Conservation (phyloP, 2,888 invertebrate species). For the Xiphydria camelus region DNA sequence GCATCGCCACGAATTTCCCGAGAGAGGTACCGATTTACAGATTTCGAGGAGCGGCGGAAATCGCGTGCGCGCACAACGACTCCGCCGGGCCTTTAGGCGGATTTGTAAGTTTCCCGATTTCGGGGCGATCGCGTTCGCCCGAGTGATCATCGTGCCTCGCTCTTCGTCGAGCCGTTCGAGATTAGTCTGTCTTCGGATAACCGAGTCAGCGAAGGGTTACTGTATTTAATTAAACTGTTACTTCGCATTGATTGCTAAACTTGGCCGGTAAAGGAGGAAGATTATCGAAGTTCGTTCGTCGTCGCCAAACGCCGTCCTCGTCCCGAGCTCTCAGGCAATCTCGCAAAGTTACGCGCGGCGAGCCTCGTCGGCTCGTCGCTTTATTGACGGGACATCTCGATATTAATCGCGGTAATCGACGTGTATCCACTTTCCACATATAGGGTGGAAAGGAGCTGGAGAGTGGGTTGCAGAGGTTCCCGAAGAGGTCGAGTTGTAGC, state of each 20-base stretch:
- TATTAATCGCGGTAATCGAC: constrained; percentile 1
- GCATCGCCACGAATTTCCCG: too few species aligned
- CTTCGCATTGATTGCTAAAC: constrained; percentile 56
- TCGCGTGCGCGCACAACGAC: too few species aligned
- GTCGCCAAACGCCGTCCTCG: constrained; percentile 31
- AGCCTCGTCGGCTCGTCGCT: constrained; percentile 29
- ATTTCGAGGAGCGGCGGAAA: too few species aligned
- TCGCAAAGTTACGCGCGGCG: constrained; percentile 30
- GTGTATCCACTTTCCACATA: not conserved
- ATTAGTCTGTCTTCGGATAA: constrained; percentile 43
- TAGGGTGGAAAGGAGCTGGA: too few species aligned
- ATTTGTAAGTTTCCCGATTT: too few species aligned
- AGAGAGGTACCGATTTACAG: too few species aligned
- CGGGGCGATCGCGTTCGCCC: too few species aligned
- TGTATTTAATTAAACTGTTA: constrained; percentile 57
- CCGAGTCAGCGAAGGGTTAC: constrained; percentile 48
- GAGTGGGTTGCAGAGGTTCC: too few species aligned
- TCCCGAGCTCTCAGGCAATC: constrained; percentile 42
- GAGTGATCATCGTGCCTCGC: constrained; percentile 1
- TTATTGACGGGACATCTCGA: constrained; percentile 21
- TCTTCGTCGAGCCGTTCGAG: too few species aligned
- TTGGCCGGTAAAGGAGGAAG: constrained; percentile 34
- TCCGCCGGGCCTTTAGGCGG: too few species aligned
- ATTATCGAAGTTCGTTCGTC: constrained; percentile 39
- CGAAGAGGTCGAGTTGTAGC: too few species aligned